Conservation (phyloP, 2,888 invertebrate genomes). For the Hirtodrosophila alboralis region DNA sequence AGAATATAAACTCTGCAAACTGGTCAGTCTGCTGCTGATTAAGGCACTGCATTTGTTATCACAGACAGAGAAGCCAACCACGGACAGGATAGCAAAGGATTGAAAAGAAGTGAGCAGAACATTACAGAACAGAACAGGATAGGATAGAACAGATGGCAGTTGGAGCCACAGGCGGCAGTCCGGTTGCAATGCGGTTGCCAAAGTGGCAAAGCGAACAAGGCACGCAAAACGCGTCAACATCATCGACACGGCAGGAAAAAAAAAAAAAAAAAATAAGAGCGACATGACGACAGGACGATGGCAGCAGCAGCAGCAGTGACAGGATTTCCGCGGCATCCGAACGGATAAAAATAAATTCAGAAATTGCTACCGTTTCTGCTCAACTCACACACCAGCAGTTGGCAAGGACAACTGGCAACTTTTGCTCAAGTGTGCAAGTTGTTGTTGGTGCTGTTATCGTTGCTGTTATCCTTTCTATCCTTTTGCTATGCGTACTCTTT, state of each 20-base stretch:
- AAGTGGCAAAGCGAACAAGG: conserved; percentile 26
- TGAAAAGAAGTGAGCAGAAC: not conserved
- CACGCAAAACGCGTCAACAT: conserved; percentile 40
- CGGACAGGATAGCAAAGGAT: not conserved
- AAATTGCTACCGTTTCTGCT: conserved; percentile 75
- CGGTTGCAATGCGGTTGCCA: conserved; percentile 44
- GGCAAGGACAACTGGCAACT: conserved; percentile 63
- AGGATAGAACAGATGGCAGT: conserved; percentile 5
- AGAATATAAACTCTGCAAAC: conserved; percentile 13
- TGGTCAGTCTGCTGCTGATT: conserved; percentile 61
- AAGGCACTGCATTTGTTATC: conserved; percentile 70
- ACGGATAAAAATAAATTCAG: conserved; percentile 79
- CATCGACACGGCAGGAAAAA: conserved; percentile 15
- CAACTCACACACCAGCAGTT: conserved; percentile 30
- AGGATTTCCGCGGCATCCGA: conserved; percentile 79
- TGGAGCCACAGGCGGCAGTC: conserved; percentile 39
- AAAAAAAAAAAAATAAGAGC: not conserved
- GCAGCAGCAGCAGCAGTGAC: conserved; percentile 37
- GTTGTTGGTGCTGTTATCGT: conserved; percentile 26
- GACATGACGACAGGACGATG: conserved; percentile 1
- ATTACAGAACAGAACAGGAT: too few species aligned
- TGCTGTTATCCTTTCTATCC: conserved; percentile 3
- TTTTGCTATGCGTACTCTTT: conserved; percentile 41
- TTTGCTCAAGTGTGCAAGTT: conserved; percentile 68
- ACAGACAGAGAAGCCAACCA: conserved; percentile 16